Conservation (phyloP, 92 coral and sea anemone genomes). For the Bergia sp. region DNA sequence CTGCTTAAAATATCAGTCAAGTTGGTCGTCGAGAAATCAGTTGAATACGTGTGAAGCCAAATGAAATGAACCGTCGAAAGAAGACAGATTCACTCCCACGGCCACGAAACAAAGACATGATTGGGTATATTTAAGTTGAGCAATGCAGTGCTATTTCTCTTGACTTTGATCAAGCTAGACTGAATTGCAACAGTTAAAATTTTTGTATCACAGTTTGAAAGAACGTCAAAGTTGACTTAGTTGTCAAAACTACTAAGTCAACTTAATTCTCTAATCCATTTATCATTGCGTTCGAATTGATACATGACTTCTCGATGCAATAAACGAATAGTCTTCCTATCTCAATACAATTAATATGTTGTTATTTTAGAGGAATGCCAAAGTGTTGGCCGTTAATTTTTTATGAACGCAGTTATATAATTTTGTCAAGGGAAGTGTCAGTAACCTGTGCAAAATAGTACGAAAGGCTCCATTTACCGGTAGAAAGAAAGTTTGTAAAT, state of each 20-base stretch:
- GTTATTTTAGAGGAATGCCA: neutral
- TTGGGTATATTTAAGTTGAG: neutral
- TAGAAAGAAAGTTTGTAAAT: neutral
- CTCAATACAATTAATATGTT: neutral
- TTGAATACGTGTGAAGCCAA: neutral
- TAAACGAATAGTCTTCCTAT: neutral
- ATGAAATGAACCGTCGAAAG: constrained; percentile 20
- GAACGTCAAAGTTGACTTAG: neutral
- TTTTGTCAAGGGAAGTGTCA: neutral
- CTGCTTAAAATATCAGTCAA: neutral
- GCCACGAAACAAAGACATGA: neutral
- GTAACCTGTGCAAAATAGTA: neutral
- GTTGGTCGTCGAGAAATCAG: neutral
- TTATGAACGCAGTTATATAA: constrained; percentile 18
- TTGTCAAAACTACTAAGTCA: neutral
- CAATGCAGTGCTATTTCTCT: neutral
- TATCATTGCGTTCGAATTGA: neutral
- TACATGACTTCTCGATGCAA: neutral
- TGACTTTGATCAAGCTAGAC: neutral
- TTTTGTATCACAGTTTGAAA: neutral
- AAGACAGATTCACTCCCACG: neutral
- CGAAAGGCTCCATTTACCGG: neutral
- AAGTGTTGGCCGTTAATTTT: constrained; percentile 22
- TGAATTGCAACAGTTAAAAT: neutral
- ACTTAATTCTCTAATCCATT: neutral